Base-by-base conservation (phyloP, 2,113 vertebrate species). In the Leptobrachium ailaonicum region DNA sequence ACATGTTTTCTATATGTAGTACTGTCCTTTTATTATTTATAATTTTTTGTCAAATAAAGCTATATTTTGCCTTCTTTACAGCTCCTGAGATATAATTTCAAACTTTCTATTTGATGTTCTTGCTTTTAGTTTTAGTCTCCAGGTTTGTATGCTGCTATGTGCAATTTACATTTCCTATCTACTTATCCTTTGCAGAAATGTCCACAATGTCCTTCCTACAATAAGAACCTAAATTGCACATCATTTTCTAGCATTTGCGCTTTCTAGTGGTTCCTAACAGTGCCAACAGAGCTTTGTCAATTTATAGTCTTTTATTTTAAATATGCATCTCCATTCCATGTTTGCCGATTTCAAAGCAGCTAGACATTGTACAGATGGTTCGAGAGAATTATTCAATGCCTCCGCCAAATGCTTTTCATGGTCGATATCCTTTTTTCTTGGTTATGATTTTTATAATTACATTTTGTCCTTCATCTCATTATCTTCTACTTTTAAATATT, bases 351-450 rank as follows among this genome's bases (percentile, higher is more conserved):
- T 83, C 80, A 1, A 82, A 78, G 75, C 83, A 85, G 86, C 85
- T 87, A 89, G 88, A 86, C 85, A 83, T 86, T 90, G 86, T 89
- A 87, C 88, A 90, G 88, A 90, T 89, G 87, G 87, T 87, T 84
- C 84, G 85, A 89, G 86, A 85, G 85, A 86, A 41, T 58, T 70
- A 78, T 71, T n/a, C 86, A 86, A 83, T 84, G 8, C 85, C 89
- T 85, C 86, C 85, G 85, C 87, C 80, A 87, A 86, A 78, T 87
- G 84, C 84, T 88, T 87, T 87, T 82, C 82, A 87, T 87, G 75
- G 79, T 74, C 84, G 85, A 80, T 85, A 82, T 71, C 82, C 78
- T 86, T 86, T 82, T 73, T 86, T 84, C 82, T 82, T 84, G 85
- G 82, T 81, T 85, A 82, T 86, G 78, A 84, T 82, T 82, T 85